phyloP scores from a whole-genome alignment of 2,888 invertebrate genomes.

The Aphodius granarius region DNA sequence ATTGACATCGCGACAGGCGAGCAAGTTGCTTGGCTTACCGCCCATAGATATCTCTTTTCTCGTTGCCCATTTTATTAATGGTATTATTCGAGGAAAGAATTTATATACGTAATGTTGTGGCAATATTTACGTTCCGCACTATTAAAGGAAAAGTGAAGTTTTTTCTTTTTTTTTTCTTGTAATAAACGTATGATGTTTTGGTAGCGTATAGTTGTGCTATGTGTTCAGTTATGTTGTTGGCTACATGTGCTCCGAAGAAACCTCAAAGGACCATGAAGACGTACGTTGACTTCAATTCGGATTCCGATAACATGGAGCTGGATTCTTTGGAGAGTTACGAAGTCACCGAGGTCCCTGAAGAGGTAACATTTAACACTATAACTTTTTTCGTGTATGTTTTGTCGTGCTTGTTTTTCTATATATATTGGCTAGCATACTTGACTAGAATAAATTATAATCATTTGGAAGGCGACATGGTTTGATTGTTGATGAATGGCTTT shows the following conservation, averaged over 20 bases:
- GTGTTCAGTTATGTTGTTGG: conserved; percentile 42
- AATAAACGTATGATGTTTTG: not conserved
- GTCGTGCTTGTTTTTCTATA: too few relatives aligned
- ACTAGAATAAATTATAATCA: too few relatives aligned
- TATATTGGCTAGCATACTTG: too few relatives aligned
- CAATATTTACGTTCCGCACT: not conserved
- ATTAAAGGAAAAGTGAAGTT: conserved; percentile 4
- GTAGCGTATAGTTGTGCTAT: conserved; percentile 24
- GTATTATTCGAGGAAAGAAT: not conserved
- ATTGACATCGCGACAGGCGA: not conserved
- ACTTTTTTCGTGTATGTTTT: too few relatives aligned
- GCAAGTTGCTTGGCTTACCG: not conserved
- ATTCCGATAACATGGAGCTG: conserved; percentile 48
- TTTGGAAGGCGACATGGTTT: too few relatives aligned
- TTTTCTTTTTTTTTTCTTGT: not conserved
- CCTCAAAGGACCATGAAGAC: conserved; percentile 36
- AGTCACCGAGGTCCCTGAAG: conserved; percentile 3
- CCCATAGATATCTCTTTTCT: not conserved
- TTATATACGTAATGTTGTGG: not conserved
- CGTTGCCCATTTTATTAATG: not conserved
- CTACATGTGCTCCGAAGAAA: conserved; percentile 44
- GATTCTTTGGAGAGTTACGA: conserved; percentile 49
- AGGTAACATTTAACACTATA: not conserved
- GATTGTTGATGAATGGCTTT: too few relatives aligned
- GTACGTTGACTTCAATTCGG: conserved; percentile 20